A percentile compares a stretch with the other conserved stretches of the same genome.
Conservation (phyloP, 2,888 invertebrate species). For the Cactoblastis cactorum region DNA sequence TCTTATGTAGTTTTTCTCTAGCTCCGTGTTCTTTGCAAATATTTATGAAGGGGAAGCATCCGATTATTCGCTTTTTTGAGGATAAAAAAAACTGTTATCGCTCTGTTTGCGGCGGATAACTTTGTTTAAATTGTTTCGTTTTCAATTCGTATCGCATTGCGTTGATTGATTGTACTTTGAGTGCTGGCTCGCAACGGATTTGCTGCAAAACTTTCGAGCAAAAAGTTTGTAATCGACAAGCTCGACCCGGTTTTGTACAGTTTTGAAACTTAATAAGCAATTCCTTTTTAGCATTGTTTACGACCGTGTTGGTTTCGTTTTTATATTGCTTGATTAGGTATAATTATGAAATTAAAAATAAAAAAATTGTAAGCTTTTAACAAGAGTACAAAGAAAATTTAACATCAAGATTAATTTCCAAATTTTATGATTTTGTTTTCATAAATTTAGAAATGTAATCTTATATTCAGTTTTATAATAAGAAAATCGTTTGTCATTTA, state of each 20-base stretch:
- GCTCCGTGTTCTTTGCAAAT: neutral
- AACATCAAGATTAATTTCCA: too few species aligned
- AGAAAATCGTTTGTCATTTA: too few species aligned
- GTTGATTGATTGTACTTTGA: conserved; percentile 12
- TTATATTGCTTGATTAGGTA: too few species aligned
- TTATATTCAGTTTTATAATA: too few species aligned
- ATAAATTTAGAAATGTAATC: too few species aligned
- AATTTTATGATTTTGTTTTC: too few species aligned
- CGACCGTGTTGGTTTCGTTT: too few species aligned
- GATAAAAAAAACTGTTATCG: conserved; percentile 14
- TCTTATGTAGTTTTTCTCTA: neutral
- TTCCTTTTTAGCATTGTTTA: neutral
- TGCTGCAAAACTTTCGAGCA: neutral
- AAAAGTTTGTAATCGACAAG: neutral
- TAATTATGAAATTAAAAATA: too few species aligned
- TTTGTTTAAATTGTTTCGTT: conserved; percentile 10
- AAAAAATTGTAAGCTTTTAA: too few species aligned
- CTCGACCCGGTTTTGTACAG: neutral
- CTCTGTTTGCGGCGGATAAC: conserved; percentile 3
- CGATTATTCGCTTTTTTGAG: conserved; percentile 12
- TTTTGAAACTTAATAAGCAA: neutral
- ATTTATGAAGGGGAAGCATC: conserved; percentile 6
- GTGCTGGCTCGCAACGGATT: neutral
- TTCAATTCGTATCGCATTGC: neutral
- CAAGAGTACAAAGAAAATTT: too few species aligned